A percentile compares a stretch with the other conserved stretches of the same genome.
phyloP scores from a whole-genome alignment of 2,888 invertebrate species.

The Thyatira batis region DNA sequence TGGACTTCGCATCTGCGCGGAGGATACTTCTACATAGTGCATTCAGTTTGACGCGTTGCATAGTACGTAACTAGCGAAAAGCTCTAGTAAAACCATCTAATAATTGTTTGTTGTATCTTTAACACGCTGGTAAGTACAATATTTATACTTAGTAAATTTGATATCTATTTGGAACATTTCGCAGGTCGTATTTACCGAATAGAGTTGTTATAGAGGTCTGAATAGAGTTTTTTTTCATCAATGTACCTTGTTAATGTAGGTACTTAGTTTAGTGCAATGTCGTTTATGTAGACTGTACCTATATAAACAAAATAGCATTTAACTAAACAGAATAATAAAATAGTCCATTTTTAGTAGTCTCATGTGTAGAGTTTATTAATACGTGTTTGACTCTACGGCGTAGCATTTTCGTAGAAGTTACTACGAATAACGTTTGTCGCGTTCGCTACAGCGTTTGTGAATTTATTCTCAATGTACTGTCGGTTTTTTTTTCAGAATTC shows the following conservation, averaged over 20 bases:
- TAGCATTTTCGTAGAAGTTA: neutral
- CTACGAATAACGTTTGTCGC: neutral
- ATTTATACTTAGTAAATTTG: too few relatives aligned
- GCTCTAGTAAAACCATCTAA: neutral
- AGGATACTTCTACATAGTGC: slow-evolving; percentile 6
- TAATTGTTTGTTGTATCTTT: neutral
- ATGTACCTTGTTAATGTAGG: neutral
- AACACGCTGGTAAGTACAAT: neutral
- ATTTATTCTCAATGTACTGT: too few relatives aligned
- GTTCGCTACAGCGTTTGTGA: neutral
- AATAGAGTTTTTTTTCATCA: too few relatives aligned
- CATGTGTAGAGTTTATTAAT: neutral
- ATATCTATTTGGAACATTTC: too few relatives aligned
- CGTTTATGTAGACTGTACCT: too few relatives aligned
- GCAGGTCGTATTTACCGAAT: neutral
- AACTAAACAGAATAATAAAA: too few relatives aligned
- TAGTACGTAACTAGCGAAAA: neutral
- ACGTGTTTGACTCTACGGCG: neutral
- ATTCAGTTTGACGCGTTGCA: slow-evolving; percentile 4
- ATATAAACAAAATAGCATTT: too few relatives aligned
- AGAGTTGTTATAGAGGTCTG: neutral
- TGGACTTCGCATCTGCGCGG: slow-evolving; percentile 18
- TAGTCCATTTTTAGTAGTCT: neutral
- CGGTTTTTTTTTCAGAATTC: too few relatives aligned
- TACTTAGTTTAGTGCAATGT: neutral